Evolutionary conservation across 2,888 invertebrate genomes (phyloP).

Genomic region (Hirudinaria manillensis): DNA sequence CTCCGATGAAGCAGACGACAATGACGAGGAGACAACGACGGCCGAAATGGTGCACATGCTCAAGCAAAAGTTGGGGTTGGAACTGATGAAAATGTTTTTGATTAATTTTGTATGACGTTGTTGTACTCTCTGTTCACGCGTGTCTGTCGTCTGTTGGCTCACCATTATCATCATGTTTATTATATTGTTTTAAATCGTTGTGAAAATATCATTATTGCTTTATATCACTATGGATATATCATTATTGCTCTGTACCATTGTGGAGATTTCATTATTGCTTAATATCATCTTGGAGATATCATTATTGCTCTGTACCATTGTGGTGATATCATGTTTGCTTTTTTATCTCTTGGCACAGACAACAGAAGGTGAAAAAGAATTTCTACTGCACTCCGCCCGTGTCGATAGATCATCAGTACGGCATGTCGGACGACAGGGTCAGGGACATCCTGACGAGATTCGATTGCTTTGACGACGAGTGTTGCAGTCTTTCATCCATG

Average conservation of each 20-base stretch:
- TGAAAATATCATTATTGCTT: background rate
- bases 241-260: background rate
- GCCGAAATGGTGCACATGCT: slow-evolving; percentile 11
- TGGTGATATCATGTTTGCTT: background rate
- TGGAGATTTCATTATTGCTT: background rate
- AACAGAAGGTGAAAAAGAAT: background rate
- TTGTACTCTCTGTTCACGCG: background rate
- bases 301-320: too few relatives aligned
- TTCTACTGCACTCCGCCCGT: slow-evolving; percentile 61
- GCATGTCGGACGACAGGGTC: slow-evolving; percentile 51
- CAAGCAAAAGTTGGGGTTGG: background rate
- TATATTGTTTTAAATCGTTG: background rate
- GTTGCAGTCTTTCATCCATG: background rate
- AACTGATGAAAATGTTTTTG: background rate
- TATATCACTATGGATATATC: background rate
- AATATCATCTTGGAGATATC: too few relatives aligned
- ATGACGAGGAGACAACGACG: slow-evolving; percentile 3
- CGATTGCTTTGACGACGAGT: slow-evolving; percentile 31
- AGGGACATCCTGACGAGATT: slow-evolving; percentile 38
- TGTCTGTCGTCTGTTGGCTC: background rate
- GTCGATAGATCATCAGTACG: slow-evolving; percentile 89
- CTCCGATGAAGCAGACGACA: slow-evolving; percentile 16
- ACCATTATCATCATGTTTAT: background rate
- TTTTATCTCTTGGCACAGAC: background rate
- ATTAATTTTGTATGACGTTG: too few relatives aligned